phyloP scores from a whole-genome alignment of 2,113 vertebrate genomes.

The Pogona vitticeps region DNA sequence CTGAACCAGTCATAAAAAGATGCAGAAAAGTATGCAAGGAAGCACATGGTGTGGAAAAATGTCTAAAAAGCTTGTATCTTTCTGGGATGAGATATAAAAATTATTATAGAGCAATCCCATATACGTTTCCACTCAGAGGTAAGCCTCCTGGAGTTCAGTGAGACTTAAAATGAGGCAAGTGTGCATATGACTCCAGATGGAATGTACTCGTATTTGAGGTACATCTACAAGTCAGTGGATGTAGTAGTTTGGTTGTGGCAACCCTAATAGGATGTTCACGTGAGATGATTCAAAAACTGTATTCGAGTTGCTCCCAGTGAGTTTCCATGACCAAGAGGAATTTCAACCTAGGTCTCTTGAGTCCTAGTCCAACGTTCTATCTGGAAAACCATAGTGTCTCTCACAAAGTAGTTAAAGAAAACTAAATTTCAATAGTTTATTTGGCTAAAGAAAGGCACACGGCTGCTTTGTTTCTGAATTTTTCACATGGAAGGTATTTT shows the following conservation, averaged over 20 bases:
- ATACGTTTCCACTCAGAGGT: no score
- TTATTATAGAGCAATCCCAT: background rate
- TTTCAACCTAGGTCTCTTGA: no score
- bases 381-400: no score
- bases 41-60: background rate
- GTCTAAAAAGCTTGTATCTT: background rate
- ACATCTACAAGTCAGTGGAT: background rate
- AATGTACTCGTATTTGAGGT: background rate
- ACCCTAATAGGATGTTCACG: no score
- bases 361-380: no score
- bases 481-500: background rate
- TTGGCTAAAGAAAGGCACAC: background rate
- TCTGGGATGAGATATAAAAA: background rate
- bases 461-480: background rate
- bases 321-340: no score
- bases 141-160: no score
- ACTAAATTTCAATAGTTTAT: background rate
- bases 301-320: no score
- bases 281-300: no score
- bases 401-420: background rate
- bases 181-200: background rate
- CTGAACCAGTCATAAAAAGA: background rate
- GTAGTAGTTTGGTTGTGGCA: background rate
- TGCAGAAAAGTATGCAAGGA: background rate
- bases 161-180: background rate